Evolutionary conservation across 2,888 invertebrate genomes (phyloP), one percentile per base, ranked within the genome.

Genomic region (Cybosia mesomella): DNA sequence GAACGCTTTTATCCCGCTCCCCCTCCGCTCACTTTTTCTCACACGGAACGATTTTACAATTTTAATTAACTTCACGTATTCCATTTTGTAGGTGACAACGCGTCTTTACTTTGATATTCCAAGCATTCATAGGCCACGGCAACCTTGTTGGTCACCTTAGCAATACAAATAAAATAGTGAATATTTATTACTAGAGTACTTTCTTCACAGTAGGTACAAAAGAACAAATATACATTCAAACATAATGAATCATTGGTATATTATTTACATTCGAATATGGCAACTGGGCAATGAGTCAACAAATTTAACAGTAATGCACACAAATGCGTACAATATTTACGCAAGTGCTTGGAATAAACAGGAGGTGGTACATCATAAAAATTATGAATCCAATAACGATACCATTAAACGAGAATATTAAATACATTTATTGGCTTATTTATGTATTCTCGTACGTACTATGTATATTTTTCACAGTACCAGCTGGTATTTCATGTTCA

Each of bases 321-420:
- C 55, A 69, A 68, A 68, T 58, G 59, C 22, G 54, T 55, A 57
- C n/a, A n/a, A n/a, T 71, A 67, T 74, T 69, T 77, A 70, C 62
- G 66, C 68, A 73, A 72, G 55, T 72, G 43, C 63, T 59, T 10
- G 49, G 21, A 54, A 62, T 69, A 70, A 70, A 76, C 71, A 67
- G 79, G 68, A 75, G 43, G 61, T 61, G 8, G 73, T 80, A 72
- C 68, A 80, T 77, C 67, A 60, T 67, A 28, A 62, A 58, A 72
- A 67, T 63, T 67, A 77, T 70, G 49, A 55, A 62, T 68, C 60
- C 9, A 60, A 39, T 62, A 61, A 64, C 61, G 66, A 67, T 55
- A 58, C 57, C 39, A 71, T 68, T 61, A 58, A 67, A 49, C 34
- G 15, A 10, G 22, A 57, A 67, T 67, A 43, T 62, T 59, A 55